Evolutionary conservation across 2,113 vertebrate species (phyloP), one percentile per base, ranked within the genome.

Genomic region (Carassius carassius): DNA sequence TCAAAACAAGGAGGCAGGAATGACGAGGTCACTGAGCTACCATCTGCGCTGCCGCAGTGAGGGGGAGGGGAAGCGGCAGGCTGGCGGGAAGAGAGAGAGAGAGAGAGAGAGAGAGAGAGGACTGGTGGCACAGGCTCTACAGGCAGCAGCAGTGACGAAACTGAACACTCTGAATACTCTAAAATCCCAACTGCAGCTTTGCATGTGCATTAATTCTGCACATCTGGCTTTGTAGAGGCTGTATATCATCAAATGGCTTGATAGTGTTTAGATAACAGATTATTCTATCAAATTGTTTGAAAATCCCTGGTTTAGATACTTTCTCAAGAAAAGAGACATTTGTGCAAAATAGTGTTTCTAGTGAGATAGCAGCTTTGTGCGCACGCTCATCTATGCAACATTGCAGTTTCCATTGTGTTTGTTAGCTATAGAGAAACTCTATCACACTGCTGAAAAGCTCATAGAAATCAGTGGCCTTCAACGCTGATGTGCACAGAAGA

Each of bases 1-100:
- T 96, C 95, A 95, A 95, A 96, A 96, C 94, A 95, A 95, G 95
- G 95, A 94, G 95, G 95, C 95, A 95, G 94, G 94, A 95, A 96
- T 94, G 93, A 93, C 91, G 94, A 96, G 95, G 95, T 96, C 95
- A 96, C 94, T 94, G 94, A 93, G 94, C 95, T 95, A 96, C 96
- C 96, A 97, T 97, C 95, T 96, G 96, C 91, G 91, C 92, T 95
- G 94, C 94, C 90, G 95, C 95, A 96, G 95, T 95, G 67, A 81
- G 92, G 90, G 91, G 93, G 92, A 93, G 92, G 94, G 92, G 91
- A 94, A 93, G 92, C 88, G 37, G 49, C 35, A 86, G 92, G 92
- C 88, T 92, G 11, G 44, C 2, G 44, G 11, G 44, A 91, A 83
- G 79, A 47, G 90, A 89, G 93, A 90, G 91, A 87, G 92, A 87